These are phyloP conservation scores for Apodemus speciosus DNA, from an alignment of 2,113 vertebrate species.

Conservation along the genomic window DNA sequence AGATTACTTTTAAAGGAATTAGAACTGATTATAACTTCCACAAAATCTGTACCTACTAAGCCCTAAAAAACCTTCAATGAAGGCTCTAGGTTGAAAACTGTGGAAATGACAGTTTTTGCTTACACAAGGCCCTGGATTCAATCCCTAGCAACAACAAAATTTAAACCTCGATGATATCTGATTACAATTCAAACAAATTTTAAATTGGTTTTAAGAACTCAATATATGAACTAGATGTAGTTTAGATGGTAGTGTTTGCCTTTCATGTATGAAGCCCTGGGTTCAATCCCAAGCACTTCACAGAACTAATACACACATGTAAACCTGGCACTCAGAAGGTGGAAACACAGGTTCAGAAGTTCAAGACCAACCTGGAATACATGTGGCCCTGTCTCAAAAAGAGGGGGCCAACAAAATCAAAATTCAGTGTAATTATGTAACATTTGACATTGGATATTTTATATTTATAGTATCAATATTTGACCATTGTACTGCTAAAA, in stretches of 20 bases:
- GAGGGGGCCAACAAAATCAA: not conserved
- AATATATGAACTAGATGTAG: not conserved
- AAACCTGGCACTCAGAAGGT: not conserved
- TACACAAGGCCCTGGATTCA: not conserved
- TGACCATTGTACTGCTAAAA: not conserved
- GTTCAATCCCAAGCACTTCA: not conserved
- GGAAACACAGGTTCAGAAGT: not conserved
- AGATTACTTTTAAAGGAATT: not conserved
- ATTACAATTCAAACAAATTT: constrained; percentile 43
- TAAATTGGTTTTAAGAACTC: not conserved
- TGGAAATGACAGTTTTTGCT: not conserved
- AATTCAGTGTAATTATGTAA: not conserved
- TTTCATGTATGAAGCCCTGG: not conserved
- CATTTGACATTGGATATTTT: not conserved
- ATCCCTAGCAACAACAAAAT: not conserved
- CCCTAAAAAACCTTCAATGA: constrained; percentile 25
- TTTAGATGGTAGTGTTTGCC: not conserved
- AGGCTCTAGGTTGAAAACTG: not conserved
- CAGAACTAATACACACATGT: not conserved
- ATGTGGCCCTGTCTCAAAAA: not conserved
- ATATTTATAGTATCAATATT: not conserved
- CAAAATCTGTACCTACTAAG: not conserved
- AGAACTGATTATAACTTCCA: not conserved
- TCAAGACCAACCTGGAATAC: not conserved
- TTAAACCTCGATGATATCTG: not conserved